These are phyloP conservation scores for Andrena haemorrhoa DNA, from an alignment of 2,888 invertebrate species.

Conservation along the genomic window DNA sequence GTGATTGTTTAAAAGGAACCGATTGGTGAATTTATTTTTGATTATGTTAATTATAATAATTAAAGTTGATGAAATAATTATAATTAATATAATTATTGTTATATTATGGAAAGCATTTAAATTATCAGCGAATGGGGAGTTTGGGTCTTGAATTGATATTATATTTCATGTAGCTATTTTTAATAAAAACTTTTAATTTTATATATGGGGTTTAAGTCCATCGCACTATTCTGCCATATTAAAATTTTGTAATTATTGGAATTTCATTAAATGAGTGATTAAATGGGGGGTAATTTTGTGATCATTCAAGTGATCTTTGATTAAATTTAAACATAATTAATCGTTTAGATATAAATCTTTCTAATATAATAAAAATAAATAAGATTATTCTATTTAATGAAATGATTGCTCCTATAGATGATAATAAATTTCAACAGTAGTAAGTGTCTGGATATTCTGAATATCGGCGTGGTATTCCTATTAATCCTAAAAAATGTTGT, in stretches of 20 bases:
- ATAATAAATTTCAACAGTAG: neutral
- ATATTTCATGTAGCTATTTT: constrained; percentile 9
- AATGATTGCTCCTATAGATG: too few species aligned
- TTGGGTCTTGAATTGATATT: neutral
- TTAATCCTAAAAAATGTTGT: constrained; percentile 31
- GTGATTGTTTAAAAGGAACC: constrained; percentile 15
- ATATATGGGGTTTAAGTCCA: constrained; percentile 9
- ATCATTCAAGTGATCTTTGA: neutral
- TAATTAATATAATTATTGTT: neutral
- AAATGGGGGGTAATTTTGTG: neutral
- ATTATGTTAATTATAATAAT: constrained; percentile 69
- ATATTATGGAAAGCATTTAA: neutral
- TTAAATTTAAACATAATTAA: constrained; percentile 17
- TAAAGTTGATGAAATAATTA: constrained; percentile 70
- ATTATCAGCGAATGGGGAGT: neutral
- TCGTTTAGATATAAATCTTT: constrained; percentile 81
- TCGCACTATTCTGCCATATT: constrained; percentile 24
- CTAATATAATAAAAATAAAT: constrained; percentile 91
- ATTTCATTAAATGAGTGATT: neutral
- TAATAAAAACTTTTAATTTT: constrained; percentile 6
- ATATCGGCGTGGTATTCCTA: constrained; percentile 29
- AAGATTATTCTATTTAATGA: constrained; percentile 57
- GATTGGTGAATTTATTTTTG: constrained; percentile 27
- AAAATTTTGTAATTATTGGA: neutral
- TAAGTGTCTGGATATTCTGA: neutral